phyloP scores from a whole-genome alignment of 2,797 vertebrate genomes.

The Myotis daubentonii region DNA sequence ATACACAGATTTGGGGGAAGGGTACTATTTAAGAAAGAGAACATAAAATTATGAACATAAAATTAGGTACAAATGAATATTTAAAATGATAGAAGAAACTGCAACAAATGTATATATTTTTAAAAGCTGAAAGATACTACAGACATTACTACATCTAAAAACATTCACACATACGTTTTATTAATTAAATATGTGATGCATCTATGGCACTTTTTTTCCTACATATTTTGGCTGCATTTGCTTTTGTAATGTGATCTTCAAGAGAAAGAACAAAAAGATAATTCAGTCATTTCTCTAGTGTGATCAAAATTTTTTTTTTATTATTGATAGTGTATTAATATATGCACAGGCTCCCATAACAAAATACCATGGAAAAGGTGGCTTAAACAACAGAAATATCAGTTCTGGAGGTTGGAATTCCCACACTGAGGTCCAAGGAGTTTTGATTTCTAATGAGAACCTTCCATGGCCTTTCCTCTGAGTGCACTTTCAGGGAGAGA shows the following conservation, averaged over 20 bases:
- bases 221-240: conserved; percentile 10
- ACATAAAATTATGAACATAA: conserved; percentile 38
- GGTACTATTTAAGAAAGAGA: not conserved
- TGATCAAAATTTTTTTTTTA: not conserved
- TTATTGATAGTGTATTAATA: not conserved
- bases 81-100: conserved; percentile 31
- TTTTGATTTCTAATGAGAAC: not conserved
- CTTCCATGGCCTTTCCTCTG: not conserved
- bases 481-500: not conserved
- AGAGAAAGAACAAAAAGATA: conserved; percentile 33
- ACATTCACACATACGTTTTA: conserved; percentile 27
- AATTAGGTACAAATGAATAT: conserved; percentile 41
- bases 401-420: not conserved
- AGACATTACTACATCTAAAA: conserved; percentile 53
- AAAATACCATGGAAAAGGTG: not conserved
- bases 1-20: not conserved
- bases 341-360: conserved; percentile 18
- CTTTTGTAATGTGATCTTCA: conserved; percentile 45
- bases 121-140: conserved; percentile 7
- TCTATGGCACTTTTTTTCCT: not conserved
- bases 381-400: conserved; percentile 24
- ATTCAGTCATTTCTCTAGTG: not conserved
- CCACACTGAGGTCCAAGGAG: not conserved
- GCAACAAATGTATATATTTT: not conserved
- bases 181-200: conserved; percentile 7